Percentiles rank a stretch among this genome's conserved stretches.
These are phyloP conservation scores for Troglohyphantes excavatus DNA, from an alignment of 2,888 invertebrate genomes.

Conservation along the genomic window DNA sequence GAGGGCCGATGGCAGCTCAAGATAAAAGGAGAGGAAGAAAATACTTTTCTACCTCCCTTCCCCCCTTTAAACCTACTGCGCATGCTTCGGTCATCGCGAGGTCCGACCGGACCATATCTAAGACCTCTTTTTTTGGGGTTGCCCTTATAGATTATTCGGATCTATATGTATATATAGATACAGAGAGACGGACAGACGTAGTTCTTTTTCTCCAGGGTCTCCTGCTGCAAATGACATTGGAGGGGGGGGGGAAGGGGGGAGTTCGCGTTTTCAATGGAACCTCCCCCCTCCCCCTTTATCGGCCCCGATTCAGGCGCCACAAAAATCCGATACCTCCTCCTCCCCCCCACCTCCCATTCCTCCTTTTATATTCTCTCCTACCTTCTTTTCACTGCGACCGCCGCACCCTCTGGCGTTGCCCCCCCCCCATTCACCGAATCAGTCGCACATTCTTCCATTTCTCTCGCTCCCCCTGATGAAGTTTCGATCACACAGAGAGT, in stretches of 20 bases:
- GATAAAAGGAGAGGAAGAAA: slow-evolving; percentile 57
- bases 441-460: slow-evolving; percentile 53
- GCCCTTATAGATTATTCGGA: no score
- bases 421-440: slow-evolving; percentile 72
- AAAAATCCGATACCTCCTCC: slow-evolving; percentile 76
- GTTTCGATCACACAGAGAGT: slow-evolving; percentile 60
- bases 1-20: slow-evolving; percentile 54
- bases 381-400: slow-evolving; percentile 22
- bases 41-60: not conserved
- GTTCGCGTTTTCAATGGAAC: slow-evolving; percentile 24
- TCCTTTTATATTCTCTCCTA: slow-evolving; percentile 40
- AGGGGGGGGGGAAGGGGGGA: slow-evolving; percentile 3
- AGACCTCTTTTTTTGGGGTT: no score
- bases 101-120: not conserved
- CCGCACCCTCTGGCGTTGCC: not conserved
- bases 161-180: not conserved
- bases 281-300: slow-evolving; percentile 61
- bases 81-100: no score
- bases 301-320: slow-evolving; percentile 76
- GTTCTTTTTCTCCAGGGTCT: slow-evolving; percentile 43
- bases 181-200: not conserved
- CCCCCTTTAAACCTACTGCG: not conserved
- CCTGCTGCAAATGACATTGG: slow-evolving; percentile 69
- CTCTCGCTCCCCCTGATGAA: slow-evolving; percentile 70
- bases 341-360: slow-evolving; percentile 42